Conservation (phyloP, 23 tunicate species). For the Styela clava region DNA sequence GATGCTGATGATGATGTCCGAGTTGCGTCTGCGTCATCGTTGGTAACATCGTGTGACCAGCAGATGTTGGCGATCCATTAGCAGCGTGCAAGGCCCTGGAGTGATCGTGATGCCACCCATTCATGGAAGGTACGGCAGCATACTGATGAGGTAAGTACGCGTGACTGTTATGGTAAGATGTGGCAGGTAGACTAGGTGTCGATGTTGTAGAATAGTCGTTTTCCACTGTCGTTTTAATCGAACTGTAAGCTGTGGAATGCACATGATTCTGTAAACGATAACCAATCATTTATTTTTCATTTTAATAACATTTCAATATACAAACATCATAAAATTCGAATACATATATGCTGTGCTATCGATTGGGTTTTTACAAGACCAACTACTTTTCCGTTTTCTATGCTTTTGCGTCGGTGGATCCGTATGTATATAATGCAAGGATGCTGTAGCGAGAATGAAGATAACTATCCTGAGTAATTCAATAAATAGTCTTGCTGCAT, state of each 20-base stretch:
- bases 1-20: conserved; percentile 11
- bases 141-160: conserved; percentile 25
- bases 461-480: too few species aligned
- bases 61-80: not conserved
- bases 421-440: too few species aligned
- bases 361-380: too few species aligned
- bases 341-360: too few species aligned
- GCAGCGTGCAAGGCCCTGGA: not conserved
- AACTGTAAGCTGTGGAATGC: not conserved
- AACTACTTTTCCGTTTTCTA: too few species aligned
- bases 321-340: too few species aligned
- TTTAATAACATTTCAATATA: too few species aligned
- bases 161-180: conserved; percentile 25
- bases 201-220: conserved; percentile 12
- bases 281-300: too few species aligned
- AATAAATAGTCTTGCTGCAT: too few species aligned
- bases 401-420: too few species aligned
- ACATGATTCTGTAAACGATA: not conserved
- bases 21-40: not conserved
- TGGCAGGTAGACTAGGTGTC: not conserved
- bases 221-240: not conserved
- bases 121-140: conserved; percentile 4
- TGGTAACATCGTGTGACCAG: conserved; percentile 3
- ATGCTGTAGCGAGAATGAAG: too few species aligned
- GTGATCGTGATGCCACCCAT: conserved; percentile 21